Percentiles rank a stretch among this genome's conserved stretches.
Evolutionary conservation across 23 tunicate genomes (phyloP).

Genomic region (Trididemnum clinides): DNA sequence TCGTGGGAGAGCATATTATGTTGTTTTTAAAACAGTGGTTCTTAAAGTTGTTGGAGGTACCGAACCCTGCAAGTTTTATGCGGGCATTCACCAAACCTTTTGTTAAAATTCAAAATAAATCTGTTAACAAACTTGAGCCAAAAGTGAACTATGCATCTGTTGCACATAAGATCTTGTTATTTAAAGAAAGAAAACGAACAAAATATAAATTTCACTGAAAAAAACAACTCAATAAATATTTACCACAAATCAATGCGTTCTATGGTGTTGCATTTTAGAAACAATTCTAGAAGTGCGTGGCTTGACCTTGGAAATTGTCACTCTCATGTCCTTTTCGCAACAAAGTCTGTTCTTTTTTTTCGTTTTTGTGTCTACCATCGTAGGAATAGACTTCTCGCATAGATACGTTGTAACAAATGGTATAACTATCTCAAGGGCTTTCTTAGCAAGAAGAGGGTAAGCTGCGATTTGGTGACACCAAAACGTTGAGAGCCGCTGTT

Average conservation of each 20-base stretch:
- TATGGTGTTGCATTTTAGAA: conserved; percentile 39
- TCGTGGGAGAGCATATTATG: no score
- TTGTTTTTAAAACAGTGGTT: no score
- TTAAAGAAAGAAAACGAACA: no score
- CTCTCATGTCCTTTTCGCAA: conserved; percentile 36
- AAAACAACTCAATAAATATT: conserved; percentile 45
- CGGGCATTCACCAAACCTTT: conserved; percentile 26
- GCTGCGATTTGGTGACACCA: conserved; percentile 38
- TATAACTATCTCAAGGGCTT: conserved; percentile 26
- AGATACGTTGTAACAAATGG: conserved; percentile 31
- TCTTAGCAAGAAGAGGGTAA: conserved; percentile 36
- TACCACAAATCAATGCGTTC: conserved; percentile 27
- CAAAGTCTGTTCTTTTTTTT: conserved; percentile 32
- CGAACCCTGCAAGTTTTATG: conserved; percentile 34
- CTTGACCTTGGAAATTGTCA: conserved; percentile 63
- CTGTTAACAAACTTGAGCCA: conserved; percentile 16
- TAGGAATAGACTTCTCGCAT: conserved; percentile 24
- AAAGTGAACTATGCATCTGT: conserved; percentile 35
- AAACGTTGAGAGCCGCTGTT: conserved; percentile 43
- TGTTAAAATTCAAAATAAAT: conserved; percentile 3
- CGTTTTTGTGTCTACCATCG: conserved; percentile 24
- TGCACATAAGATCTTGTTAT: no score
- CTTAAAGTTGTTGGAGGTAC: conserved; percentile 34
- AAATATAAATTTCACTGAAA: conserved; percentile 38
- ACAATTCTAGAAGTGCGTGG: conserved; percentile 58